phyloP scores from a whole-genome alignment of 2,113 vertebrate genomes.

The Pontoporia blainvillei region DNA sequence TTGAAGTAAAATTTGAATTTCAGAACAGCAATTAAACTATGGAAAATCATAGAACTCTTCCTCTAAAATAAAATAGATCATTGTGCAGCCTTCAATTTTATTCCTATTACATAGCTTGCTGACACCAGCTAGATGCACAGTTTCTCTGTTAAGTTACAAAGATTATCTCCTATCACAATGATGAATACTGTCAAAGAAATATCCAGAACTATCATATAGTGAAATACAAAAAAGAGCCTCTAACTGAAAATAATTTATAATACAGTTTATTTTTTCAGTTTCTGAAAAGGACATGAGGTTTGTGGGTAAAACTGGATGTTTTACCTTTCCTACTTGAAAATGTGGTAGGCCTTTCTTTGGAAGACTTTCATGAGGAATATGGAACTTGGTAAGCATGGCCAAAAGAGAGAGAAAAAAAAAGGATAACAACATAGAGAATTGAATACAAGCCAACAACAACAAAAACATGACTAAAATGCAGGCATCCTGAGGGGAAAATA shows the following conservation, averaged over 20 bases:
- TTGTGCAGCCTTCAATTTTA: background rate
- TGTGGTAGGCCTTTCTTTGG: conserved; percentile 14
- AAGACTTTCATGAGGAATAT: conserved; percentile 23
- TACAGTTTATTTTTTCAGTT: background rate
- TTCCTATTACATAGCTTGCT: background rate
- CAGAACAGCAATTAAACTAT: background rate
- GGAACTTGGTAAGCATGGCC: background rate
- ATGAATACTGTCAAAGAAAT: conserved; percentile 3
- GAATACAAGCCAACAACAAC: conserved; percentile 8
- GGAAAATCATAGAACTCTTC: background rate
- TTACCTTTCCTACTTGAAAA: conserved; percentile 23
- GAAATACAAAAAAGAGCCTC: background rate
- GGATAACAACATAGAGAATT: background rate
- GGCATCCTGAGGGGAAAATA: background rate
- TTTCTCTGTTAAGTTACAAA: background rate
- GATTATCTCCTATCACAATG: background rate
- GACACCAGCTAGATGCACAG: background rate
- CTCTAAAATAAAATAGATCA: background rate
- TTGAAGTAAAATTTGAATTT: conserved; percentile 18
- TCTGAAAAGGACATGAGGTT: background rate
- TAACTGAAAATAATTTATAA: background rate
- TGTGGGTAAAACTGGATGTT: conserved; percentile 10
- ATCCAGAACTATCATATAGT: background rate
- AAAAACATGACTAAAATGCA: background rate
- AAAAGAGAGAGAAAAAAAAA: background rate